Base-by-base conservation (phyloP, 2,888 invertebrate species). In the Amiota minor region DNA sequence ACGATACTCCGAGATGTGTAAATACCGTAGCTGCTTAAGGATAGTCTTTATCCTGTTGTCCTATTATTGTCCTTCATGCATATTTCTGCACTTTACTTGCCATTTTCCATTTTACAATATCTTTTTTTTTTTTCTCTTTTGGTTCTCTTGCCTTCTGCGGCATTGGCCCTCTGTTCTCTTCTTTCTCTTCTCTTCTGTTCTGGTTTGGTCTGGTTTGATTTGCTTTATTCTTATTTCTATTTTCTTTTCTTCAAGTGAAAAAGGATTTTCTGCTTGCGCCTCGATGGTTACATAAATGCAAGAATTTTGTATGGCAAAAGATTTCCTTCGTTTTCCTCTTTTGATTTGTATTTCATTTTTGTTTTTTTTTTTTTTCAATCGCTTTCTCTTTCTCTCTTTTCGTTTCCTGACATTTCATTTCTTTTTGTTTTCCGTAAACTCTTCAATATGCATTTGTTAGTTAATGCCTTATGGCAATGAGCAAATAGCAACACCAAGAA, bases 21-120 rank as follows among this genome's bases (percentile, higher is more conserved):
- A 68, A 68, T 68, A 68, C 67, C 67, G 67, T 50, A 68, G 67
- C 67, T 53, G 67, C 67, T 68, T 68, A 68, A 68, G 47, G 67
- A 53, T 53, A 68, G 20, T 50, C 23, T 45, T 45, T 62, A 45
- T 18, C 9, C 62, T 62, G 18, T 20, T 59, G 59, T 59, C 53
- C 20, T 59, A 20, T 59, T 18, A 11, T 59, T 59, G 59, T 59
- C 20, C 16, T 59, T 56, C 20, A 59, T 59, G 59, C 59, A 59
- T 59, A 59, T 59, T 59, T 59, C 59, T 59, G 20, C 20, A 20
- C 20, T 59, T 59, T 59, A 35, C 35, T 59, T 18, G 59, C 59
- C 59, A 20, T 59, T 18, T 20, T 11, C 18, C 59, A 16, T 35
- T 35, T 35, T 35, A 35, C 35, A 35, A 35, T 35, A 35, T 35